A percentile compares a stretch with the other conserved stretches of the same genome.
Evolutionary conservation across 2,113 vertebrate species (phyloP).

Genomic region (Progne subis): DNA sequence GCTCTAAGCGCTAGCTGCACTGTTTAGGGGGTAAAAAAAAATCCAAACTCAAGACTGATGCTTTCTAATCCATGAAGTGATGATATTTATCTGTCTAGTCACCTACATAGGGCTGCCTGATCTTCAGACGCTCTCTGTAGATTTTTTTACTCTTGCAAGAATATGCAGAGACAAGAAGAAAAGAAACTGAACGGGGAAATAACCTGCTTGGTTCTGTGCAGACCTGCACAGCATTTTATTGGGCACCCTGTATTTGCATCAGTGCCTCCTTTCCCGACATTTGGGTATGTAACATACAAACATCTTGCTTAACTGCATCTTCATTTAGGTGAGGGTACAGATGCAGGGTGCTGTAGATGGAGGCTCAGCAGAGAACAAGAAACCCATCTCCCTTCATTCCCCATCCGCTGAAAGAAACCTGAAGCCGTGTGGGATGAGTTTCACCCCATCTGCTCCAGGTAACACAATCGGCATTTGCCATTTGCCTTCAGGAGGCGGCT

Average conservation of each 20-base stretch:
- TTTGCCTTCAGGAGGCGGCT: not conserved
- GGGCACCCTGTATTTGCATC: not conserved
- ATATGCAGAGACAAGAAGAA: not conserved
- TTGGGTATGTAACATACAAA: not conserved
- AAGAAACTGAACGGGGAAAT: not conserved
- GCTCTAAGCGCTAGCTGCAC: not conserved
- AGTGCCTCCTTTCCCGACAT: not conserved
- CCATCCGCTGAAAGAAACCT: not conserved
- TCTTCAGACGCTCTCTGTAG: not conserved
- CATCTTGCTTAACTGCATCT: not conserved
- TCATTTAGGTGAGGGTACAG: not conserved
- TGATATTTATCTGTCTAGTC: not conserved
- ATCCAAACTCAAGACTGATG: not conserved
- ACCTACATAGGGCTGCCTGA: not conserved
- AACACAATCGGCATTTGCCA: not conserved
- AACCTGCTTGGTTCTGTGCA: not conserved
- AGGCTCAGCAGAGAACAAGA: not conserved
- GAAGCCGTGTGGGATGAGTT: not conserved
- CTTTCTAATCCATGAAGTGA: not conserved
- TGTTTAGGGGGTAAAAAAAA: not conserved
- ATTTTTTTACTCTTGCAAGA: not conserved
- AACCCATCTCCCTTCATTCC: not conserved
- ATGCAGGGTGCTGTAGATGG: not conserved
- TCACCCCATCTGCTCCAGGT: constrained; percentile 16
- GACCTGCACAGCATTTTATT: not conserved